Evolutionary conservation across 2,888 invertebrate species (phyloP).

Genomic region (Chaetogeoica ovagalla): DNA sequence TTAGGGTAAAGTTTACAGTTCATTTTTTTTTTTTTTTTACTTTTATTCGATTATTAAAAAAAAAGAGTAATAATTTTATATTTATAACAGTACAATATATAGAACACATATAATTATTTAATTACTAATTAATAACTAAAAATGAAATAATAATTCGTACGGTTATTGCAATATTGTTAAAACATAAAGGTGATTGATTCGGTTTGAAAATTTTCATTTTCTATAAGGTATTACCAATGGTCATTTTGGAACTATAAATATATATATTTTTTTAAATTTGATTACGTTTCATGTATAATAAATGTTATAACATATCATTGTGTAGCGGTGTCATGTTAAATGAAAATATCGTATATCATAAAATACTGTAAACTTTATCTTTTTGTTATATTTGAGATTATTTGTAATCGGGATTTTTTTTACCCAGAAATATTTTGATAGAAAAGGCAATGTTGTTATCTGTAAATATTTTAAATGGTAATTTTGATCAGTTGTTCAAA

Average conservation of each 20-base stretch:
- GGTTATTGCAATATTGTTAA: too few relatives aligned
- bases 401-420: not conserved
- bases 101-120: not conserved
- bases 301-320: not conserved
- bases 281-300: too few relatives aligned
- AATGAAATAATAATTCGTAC: not conserved
- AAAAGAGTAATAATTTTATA: not conserved
- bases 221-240: not conserved
- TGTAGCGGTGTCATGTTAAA: not conserved
- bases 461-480: constrained; percentile 29
- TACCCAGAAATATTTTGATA: constrained; percentile 20
- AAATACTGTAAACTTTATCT: constrained; percentile 22
- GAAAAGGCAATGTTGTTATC: constrained; percentile 27
- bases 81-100: not conserved
- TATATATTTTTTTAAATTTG: too few relatives aligned
- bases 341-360: not conserved
- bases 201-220: not conserved
- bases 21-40: too few relatives aligned
- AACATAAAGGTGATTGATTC: too few relatives aligned
- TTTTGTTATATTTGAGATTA: not conserved
- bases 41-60: too few relatives aligned
- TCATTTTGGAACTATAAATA: not conserved
- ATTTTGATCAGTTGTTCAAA: constrained; percentile 27
- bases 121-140: not conserved
- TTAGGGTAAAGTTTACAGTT: constrained; percentile 8